phyloP scores from a whole-genome alignment of 2,888 invertebrate species.

The Steromphala cineraria region DNA sequence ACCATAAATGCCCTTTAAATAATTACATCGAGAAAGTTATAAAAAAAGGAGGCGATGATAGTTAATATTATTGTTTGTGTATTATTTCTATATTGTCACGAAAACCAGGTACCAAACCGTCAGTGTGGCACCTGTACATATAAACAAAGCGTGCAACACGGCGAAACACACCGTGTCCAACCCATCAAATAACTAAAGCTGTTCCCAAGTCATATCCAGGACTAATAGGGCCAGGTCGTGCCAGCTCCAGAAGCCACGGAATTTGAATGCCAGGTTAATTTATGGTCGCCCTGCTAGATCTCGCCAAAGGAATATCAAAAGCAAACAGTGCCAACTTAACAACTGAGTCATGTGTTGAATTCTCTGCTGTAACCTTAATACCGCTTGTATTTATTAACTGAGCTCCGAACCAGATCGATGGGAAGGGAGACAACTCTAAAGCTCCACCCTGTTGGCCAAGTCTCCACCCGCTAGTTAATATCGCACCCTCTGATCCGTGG shows the following conservation, averaged over 20 bases:
- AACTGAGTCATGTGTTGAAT: slow-evolving; percentile 2
- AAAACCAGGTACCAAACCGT: no score
- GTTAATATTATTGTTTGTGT: no score
- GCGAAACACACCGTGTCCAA: background rate
- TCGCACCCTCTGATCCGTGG: background rate
- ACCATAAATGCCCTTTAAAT: no score
- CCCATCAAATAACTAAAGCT: background rate
- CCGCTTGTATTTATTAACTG: background rate
- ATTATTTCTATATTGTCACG: no score
- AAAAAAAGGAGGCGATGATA: no score
- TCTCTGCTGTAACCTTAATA: background rate
- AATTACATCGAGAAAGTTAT: no score
- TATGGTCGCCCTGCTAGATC: background rate
- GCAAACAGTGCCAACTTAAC: background rate
- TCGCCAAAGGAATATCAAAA: background rate
- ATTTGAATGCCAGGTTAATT: slow-evolving; percentile 1
- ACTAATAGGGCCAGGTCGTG: background rate
- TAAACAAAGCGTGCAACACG: background rate
- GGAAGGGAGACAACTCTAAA: background rate
- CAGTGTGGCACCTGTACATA: background rate
- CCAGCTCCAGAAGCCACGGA: background rate
- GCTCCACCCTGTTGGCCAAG: background rate
- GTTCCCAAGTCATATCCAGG: background rate
- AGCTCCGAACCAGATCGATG: background rate
- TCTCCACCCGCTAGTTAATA: background rate